Conservation (phyloP, 30 jellyfish, hydroid and myxozoan species). For the Nemopilema nomurai region DNA sequence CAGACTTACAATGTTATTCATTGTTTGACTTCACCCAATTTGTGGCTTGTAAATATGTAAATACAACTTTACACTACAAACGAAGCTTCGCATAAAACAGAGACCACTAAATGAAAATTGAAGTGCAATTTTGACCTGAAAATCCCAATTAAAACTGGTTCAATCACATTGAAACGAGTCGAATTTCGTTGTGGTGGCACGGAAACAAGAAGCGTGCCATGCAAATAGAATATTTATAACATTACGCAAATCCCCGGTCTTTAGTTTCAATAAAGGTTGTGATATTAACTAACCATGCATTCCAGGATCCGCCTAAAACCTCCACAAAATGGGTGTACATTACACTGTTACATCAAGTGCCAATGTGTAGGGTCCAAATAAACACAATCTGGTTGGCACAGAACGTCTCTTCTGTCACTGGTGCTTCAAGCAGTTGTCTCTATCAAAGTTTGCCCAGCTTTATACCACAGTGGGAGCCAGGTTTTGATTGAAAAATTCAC, state of each 20-base stretch:
- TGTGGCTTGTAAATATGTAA: too few species aligned
- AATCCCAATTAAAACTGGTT: neutral
- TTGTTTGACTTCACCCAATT: too few species aligned
- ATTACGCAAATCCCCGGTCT: neutral
- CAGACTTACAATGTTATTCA: too few species aligned
- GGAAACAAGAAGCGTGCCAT: neutral
- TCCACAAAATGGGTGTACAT: neutral
- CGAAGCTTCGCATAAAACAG: neutral
- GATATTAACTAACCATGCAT: neutral
- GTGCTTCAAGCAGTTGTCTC: too few species aligned
- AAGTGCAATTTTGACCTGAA: neutral
- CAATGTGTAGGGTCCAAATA: too few species aligned
- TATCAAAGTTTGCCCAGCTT: too few species aligned
- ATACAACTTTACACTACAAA: neutral
- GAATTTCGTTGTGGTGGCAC: neutral
- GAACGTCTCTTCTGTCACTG: too few species aligned
- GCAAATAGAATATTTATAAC: neutral
- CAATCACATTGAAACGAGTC: neutral
- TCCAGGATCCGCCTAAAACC: neutral
- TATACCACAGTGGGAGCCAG: too few species aligned
- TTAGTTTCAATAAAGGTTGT: neutral
- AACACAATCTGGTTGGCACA: too few species aligned
- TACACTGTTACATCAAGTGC: too few species aligned
- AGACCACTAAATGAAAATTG: neutral
- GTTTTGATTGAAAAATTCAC: too few species aligned